These are phyloP conservation scores for Hystrix cristata DNA, from an alignment of 2,113 vertebrate species.

Conservation along the genomic window DNA sequence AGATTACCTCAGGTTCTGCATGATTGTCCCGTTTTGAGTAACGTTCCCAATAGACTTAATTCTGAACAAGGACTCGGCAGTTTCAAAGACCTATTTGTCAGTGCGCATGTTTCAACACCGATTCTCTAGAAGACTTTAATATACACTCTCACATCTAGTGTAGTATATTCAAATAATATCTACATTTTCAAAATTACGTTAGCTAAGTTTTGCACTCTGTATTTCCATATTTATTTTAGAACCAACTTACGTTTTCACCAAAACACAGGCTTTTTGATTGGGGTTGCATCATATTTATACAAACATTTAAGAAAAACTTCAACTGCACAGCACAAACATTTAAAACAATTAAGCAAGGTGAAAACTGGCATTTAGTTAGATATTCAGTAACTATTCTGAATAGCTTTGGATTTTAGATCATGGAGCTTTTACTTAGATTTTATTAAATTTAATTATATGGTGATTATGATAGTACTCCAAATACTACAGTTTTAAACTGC, in stretches of 20 bases:
- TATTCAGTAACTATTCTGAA: background rate
- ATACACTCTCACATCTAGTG: background rate
- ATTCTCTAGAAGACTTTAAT: constrained; percentile 1
- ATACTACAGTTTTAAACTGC: background rate
- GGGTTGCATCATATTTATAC: background rate
- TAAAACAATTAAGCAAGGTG: background rate
- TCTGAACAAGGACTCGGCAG: background rate
- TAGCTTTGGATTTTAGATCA: background rate
- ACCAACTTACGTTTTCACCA: background rate
- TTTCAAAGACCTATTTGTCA: background rate
- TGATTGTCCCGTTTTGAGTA: background rate
- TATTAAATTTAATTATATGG: background rate
- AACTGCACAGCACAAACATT: background rate
- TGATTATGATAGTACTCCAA: background rate
- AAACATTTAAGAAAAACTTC: background rate
- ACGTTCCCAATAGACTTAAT: background rate
- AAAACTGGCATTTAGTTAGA: background rate
- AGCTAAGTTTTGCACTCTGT: background rate
- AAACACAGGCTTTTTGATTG: background rate
- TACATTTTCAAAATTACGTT: background rate
- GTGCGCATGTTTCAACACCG: background rate
- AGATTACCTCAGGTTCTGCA: background rate
- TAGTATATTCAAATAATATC: background rate
- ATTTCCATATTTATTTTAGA: constrained; percentile 12
- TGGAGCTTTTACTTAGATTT: background rate